Base-by-base conservation (phyloP, 2,797 vertebrate species). In the Champsocephalus gunnari region DNA sequence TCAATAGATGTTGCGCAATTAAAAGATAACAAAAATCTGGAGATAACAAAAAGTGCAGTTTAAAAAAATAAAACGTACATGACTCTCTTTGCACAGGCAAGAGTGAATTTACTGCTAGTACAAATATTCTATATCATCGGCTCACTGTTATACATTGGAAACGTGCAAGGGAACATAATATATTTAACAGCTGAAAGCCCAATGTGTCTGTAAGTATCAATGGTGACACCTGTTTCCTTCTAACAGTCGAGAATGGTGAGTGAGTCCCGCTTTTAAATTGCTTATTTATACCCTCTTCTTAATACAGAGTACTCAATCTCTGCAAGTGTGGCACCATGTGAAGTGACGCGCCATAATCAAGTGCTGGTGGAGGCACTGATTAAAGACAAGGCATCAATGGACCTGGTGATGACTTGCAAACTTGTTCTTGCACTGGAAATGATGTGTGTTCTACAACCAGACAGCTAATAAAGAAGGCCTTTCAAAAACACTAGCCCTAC, bases 311-410 rank as follows among this genome's bases (percentile, higher is more conserved):
- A 63, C 62, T 66, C 38, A 14, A 54, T 41, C 43, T 65, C 51
- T 38, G 17, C 5, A 38, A 79, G 24, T 62, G 28, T 72, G 61
- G 61, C 19, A 65, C 66, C 13, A 71, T n/a, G 2, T 73, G 61
- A 87, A 77, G 74, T 44, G 45, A 61, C 60, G 59, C 48, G 77
- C 41, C 10, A 63, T 2, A 5, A 11, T 70, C 7, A 72, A 77
- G 54, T 51, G n/a, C 59, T 38, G 2, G 8, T 50, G 21, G 19
- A 75, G 48, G 12, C 56, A 71, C 21, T 61, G n/a, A 71, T 85
- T 56, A 59, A 21, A 14, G 19, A 71, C 69, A 69, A 47, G 7
- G 34, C n/a, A 41, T 28, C 44, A 28, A 48, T 43, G 12, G 34
- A 71, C 43, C 34, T 43, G 45, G 45, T 45, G 47, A 63, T 41